A percentile compares a stretch with the other conserved stretches of the same genome.
phyloP scores from a whole-genome alignment of 2,113 vertebrate genomes.

The Pelmatolapia mariae region DNA sequence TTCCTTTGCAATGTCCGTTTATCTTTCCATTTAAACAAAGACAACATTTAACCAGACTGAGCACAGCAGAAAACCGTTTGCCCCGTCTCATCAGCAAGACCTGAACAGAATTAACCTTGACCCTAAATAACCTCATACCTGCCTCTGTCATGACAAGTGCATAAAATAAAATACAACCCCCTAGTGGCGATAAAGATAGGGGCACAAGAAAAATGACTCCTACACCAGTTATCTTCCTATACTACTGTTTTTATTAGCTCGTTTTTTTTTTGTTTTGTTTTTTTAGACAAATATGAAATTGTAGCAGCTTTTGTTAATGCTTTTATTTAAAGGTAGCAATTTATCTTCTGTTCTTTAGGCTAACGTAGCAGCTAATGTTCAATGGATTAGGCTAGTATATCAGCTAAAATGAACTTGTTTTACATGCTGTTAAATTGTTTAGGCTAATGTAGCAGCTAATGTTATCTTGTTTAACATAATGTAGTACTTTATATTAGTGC shows the following conservation, averaged over 20 bases:
- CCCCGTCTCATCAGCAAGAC: background rate
- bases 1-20: background rate
- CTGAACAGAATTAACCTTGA: background rate
- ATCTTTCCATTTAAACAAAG: background rate
- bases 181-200: background rate
- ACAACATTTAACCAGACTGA: background rate
- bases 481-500: background rate
- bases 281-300: background rate
- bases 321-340: background rate
- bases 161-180: background rate
- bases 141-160: background rate
- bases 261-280: rapidly evolving
- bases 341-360: background rate
- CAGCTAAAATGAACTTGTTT: background rate
- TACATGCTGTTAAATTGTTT: background rate
- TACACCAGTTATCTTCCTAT: background rate
- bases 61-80: no score
- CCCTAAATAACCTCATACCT: background rate
- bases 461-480: background rate
- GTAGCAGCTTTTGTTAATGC: background rate
- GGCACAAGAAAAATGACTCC: background rate
- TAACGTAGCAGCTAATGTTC: background rate
- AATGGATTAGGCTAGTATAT: background rate
- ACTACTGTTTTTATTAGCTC: background rate
- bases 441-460: background rate